These are phyloP conservation scores for Halcyon malimbica DNA, from an alignment of 2,113 vertebrate species.

Conservation along the genomic window DNA sequence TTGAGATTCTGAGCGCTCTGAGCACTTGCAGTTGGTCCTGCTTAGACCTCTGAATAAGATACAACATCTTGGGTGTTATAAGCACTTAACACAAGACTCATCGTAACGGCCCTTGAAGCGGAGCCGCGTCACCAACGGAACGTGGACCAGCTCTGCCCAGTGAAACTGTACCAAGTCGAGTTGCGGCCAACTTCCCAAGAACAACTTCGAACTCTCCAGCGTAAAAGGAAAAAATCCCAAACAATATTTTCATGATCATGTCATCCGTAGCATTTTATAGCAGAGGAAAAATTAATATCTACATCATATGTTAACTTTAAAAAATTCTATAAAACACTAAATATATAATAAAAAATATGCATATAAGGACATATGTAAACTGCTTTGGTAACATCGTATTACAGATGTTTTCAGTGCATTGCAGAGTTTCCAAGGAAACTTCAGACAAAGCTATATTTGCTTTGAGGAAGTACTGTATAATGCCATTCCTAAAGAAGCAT, in stretches of 20 bases:
- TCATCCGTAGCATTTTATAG: constrained; percentile 80
- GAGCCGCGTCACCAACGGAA: background rate
- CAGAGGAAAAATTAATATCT: constrained; percentile 81
- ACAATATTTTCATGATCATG: constrained; percentile 69
- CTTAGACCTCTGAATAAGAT: background rate
- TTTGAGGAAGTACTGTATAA: constrained; percentile 80
- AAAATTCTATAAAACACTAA: constrained; percentile 95
- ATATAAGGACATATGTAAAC: constrained; percentile 98
- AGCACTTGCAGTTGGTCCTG: background rate
- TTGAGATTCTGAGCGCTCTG: background rate
- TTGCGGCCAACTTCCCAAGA: constrained; percentile 16
- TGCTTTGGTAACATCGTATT: constrained; percentile 99
- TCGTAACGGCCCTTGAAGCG: background rate
- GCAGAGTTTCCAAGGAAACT: constrained; percentile 81
- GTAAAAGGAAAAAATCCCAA: constrained; percentile 70
- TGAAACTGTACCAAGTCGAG: background rate
- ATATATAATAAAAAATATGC: constrained; percentile 99
- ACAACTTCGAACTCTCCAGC: constrained; percentile 30
- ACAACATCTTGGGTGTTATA: background rate
- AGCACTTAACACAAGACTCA: background rate
- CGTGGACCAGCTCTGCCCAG: background rate
- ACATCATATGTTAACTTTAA: constrained; percentile 85
- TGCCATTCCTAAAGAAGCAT: constrained; percentile 87
- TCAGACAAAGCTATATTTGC: constrained; percentile 80
- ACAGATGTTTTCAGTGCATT: constrained; percentile 90